Percentiles rank a stretch among this genome's conserved stretches.
Evolutionary conservation across 1,140 invertebrate species (phyloP).

Genomic region (Augochlora pura): DNA sequence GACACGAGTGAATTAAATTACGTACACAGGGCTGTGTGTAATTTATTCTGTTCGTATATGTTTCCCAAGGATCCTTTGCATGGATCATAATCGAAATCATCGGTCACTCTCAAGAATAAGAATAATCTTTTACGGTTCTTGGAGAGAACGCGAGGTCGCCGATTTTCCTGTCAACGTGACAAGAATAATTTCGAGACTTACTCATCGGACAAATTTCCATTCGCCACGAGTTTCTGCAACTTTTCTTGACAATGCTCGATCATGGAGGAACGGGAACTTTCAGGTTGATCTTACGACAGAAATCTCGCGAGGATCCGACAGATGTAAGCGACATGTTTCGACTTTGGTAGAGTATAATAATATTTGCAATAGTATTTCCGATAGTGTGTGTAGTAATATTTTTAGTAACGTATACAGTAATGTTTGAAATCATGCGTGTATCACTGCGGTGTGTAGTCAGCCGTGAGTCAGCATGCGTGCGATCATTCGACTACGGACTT

Average conservation of each 20-base stretch:
- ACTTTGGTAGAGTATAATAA: too few relatives aligned
- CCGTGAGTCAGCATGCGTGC: too few relatives aligned
- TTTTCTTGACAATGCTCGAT: neutral
- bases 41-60: neutral
- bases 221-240: neutral
- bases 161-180: neutral
- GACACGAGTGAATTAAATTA: neutral
- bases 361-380: too few relatives aligned
- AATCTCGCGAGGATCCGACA: too few relatives aligned
- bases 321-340: too few relatives aligned
- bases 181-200: neutral
- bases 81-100: neutral
- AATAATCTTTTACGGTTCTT: neutral
- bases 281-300: neutral
- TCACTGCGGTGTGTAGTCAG: too few relatives aligned
- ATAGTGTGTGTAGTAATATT: too few relatives aligned
- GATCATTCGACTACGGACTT: too few relatives aligned
- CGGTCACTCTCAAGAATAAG: neutral
- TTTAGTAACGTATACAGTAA: too few relatives aligned
- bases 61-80: neutral
- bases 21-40: neutral
- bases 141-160: neutral
- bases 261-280: neutral
- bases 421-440: too few relatives aligned
- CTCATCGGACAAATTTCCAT: neutral